phyloP scores from a whole-genome alignment of 2,888 invertebrate species.

The Apamea sordens region DNA sequence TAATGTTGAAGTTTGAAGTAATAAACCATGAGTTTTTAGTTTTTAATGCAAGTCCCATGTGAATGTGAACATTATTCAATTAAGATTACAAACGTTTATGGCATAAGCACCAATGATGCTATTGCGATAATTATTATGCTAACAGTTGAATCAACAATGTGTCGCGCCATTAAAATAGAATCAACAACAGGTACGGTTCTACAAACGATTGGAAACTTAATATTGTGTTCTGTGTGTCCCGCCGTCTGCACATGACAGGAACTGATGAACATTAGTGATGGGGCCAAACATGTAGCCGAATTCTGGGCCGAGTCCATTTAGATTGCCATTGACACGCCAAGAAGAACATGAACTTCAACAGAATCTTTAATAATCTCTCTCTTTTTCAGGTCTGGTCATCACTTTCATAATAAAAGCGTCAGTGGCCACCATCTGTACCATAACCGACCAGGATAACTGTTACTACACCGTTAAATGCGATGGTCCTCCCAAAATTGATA shows the following conservation, averaged over 20 bases:
- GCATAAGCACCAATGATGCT: neutral
- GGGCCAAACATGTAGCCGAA: too few relatives aligned
- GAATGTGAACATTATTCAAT: slow-evolving; percentile 14
- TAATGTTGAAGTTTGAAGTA: neutral
- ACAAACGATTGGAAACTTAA: neutral
- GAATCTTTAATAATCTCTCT: neutral
- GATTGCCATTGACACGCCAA: neutral
- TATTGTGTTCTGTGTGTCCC: neutral
- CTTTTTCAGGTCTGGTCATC: slow-evolving; percentile 51
- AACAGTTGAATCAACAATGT: neutral
- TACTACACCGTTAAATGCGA: slow-evolving; percentile 52
- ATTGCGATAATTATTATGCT: slow-evolving; percentile 22
- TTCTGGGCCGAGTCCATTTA: neutral
- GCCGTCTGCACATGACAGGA: neutral
- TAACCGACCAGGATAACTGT: slow-evolving; percentile 46
- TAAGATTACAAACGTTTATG: slow-evolving; percentile 27
- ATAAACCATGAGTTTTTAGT: neutral
- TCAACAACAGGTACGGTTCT: neutral
- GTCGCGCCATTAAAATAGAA: neutral
- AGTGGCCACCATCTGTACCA: slow-evolving; percentile 23
- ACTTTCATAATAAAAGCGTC: slow-evolving; percentile 5
- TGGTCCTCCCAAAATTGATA: slow-evolving; percentile 8
- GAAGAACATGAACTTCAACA: neutral
- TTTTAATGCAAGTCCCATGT: neutral
- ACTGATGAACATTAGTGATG: neutral